Conservation (phyloP, 2,888 invertebrate species). For the Cheilosia grossa region DNA sequence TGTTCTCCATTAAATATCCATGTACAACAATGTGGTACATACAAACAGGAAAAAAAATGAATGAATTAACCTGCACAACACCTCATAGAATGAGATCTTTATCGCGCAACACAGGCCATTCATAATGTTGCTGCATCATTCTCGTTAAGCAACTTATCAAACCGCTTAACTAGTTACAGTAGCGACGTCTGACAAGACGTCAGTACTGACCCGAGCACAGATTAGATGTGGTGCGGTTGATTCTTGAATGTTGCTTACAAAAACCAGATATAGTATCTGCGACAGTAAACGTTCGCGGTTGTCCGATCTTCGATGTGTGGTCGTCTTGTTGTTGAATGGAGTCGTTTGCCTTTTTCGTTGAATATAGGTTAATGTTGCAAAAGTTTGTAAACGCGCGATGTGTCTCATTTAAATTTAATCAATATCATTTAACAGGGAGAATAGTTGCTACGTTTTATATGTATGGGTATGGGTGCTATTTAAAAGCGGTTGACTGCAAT, state of each 20-base stretch:
- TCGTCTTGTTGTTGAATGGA: slow-evolving; percentile 47
- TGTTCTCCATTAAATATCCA: slow-evolving; percentile 6
- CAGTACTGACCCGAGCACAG: slow-evolving; percentile 55
- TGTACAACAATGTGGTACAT: slow-evolving; percentile 10
- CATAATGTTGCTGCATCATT: slow-evolving; percentile 64
- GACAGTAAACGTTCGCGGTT: slow-evolving; percentile 23
- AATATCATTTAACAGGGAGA: slow-evolving; percentile 54
- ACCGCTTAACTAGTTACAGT: slow-evolving; percentile 54
- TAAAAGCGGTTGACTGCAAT: neutral
- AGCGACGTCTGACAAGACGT: slow-evolving; percentile 48
- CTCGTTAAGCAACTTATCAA: slow-evolving; percentile 69
- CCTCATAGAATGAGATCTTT: slow-evolving; percentile 59
- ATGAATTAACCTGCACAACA: slow-evolving; percentile 40
- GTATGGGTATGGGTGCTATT: slow-evolving; percentile 10
- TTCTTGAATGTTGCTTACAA: neutral
- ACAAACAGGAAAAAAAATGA: slow-evolving; percentile 28
- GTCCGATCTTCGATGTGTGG: slow-evolving; percentile 12
- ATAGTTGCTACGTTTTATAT: slow-evolving; percentile 10
- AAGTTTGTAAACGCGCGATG: neutral
- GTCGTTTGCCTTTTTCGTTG: slow-evolving; percentile 53
- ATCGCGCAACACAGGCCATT: slow-evolving; percentile 37
- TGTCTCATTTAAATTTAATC: slow-evolving; percentile 68
- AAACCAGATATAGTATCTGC: slow-evolving; percentile 21
- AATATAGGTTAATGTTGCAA: slow-evolving; percentile 67
- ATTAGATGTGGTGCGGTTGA: neutral